A percentile compares a stretch with the other conserved stretches of the same genome.
Evolutionary conservation across 1,140 invertebrate species (phyloP).

Genomic region (Hypothenemus hampei): DNA sequence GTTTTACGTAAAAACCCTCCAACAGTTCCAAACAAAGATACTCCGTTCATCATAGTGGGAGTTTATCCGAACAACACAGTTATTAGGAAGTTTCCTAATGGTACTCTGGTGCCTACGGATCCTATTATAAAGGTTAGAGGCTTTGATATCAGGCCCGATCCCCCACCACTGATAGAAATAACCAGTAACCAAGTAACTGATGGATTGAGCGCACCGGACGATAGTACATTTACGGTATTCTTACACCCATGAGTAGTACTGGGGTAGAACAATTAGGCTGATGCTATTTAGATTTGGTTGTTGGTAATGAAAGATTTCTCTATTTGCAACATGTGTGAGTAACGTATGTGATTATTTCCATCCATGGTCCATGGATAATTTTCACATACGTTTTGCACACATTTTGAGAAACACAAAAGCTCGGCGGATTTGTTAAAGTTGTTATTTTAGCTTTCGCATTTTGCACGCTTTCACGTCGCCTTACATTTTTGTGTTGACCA

Average conservation of each 20-base stretch:
- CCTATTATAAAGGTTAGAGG: slow-evolving; percentile 45
- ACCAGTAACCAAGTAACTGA: slow-evolving; percentile 47
- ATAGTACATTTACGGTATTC: slow-evolving; percentile 38
- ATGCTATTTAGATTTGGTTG: no score
- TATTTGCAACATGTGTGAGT: no score
- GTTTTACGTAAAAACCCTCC: slow-evolving; percentile 66
- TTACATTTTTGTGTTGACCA: no score
- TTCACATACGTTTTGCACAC: no score
- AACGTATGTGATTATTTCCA: no score
- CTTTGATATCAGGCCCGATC: slow-evolving; percentile 45
- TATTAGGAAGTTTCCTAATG: slow-evolving; percentile 67
- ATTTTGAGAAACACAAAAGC: no score
- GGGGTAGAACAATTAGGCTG: not conserved
- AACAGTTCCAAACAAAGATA: slow-evolving; percentile 60
- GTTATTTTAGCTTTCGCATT: slow-evolving; percentile 1
- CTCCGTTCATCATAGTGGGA: slow-evolving; percentile 65
- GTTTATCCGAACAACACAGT: slow-evolving; percentile 67
- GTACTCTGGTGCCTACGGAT: slow-evolving; percentile 63
- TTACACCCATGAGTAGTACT: slow-evolving; percentile 42
- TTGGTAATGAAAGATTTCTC: slow-evolving; percentile 1
- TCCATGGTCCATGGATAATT: no score
- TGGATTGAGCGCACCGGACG: slow-evolving; percentile 15
- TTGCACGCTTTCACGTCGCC: slow-evolving; percentile 14
- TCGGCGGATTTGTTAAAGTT: no score
- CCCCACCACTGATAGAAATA: slow-evolving; percentile 43